Base-by-base conservation (phyloP, 2,888 invertebrate species). In the Ischnura elegans region DNA sequence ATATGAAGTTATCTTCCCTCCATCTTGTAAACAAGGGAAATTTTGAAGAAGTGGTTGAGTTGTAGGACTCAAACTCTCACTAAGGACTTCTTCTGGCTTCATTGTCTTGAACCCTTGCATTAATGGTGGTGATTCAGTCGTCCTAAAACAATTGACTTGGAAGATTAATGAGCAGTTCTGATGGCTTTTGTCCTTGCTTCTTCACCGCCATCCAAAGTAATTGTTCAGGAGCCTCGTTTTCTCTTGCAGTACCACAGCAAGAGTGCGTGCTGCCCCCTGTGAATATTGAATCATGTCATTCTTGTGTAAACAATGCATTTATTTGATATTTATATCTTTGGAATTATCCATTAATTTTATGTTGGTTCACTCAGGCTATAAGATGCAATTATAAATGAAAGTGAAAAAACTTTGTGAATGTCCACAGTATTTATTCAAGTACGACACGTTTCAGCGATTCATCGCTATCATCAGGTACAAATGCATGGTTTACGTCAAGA, bases 181-280 rank as follows among this genome's bases (percentile, higher is more conserved):
- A 29, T 76, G 13, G 16, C 76, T 76, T 36, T 36, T 25, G 13
- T 29, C 0, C 0, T 2, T 3, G 25, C 36, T 76, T 36, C 6
- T 36, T 76, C 36, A 61, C 43, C 43, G 61, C 90, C 90, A 90
- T 43, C 90, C 90, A n/a, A 90, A 90, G 66, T 90, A 90, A 29
- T 43, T 90, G 16, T 61, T 61, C n/a, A 90, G 42, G 61, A 90
- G 45, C n/a, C 61, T 25, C n/a, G 90, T 90, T 90, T 90, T 90
- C 90, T 90, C 90, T n/a, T 90, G 90, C 10, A 90, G 61, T 42
- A 90, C 90, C 55, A 90, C 90, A 43, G 90, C 90, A 0, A 90
- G 90, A n/a, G 90, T 90, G 25, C 90, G 55, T 55, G 90, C 90
- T 25, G 90, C 90, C 43, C 90, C 90, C 90, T 90, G 25, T 13